A percentile compares a stretch with the other conserved stretches of the same genome.
Evolutionary conservation across 2,888 invertebrate species (phyloP).

Genomic region (Disparrhopalites patrizii): DNA sequence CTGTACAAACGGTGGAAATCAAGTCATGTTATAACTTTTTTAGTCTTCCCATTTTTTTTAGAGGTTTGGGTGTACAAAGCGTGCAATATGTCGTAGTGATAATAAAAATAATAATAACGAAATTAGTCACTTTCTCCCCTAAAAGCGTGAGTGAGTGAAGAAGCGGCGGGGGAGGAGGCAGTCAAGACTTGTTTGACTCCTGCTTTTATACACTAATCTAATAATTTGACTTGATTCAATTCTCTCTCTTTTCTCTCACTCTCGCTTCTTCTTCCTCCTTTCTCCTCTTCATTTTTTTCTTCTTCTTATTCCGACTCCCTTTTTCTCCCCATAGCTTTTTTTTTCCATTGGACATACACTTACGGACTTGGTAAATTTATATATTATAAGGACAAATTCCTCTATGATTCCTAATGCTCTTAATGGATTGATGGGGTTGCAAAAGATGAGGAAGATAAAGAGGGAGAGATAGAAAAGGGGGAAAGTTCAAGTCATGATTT

Average conservation of each 20-base stretch:
- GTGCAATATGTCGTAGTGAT: neutral
- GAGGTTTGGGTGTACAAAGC: no score
- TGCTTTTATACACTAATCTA: slow-evolving; percentile 10
- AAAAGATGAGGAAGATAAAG: no score
- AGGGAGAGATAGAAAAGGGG: no score
- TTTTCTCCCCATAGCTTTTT: no score
- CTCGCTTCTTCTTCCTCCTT: no score
- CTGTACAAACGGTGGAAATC: no score
- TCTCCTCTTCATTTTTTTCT: no score
- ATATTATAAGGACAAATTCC: slow-evolving; percentile 18
- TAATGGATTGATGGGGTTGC: slow-evolving; percentile 13
- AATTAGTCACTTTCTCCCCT: slow-evolving; percentile 17
- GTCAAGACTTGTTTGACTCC: slow-evolving; percentile 2
- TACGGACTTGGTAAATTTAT: slow-evolving; percentile 10
- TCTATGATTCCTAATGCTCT: neutral
- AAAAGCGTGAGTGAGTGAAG: slow-evolving; percentile 13
- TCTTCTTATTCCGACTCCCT: no score
- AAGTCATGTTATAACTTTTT: no score
- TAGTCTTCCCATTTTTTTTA: no score
- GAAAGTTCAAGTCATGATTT: slow-evolving; percentile 24
- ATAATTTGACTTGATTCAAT: slow-evolving; percentile 25
- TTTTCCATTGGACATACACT: no score
- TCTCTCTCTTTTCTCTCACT: neutral
- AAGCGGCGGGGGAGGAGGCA: slow-evolving; percentile 1
- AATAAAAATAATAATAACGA: neutral